phyloP scores from a whole-genome alignment of 2,888 invertebrate species.

The Helicoverpa assulta region DNA sequence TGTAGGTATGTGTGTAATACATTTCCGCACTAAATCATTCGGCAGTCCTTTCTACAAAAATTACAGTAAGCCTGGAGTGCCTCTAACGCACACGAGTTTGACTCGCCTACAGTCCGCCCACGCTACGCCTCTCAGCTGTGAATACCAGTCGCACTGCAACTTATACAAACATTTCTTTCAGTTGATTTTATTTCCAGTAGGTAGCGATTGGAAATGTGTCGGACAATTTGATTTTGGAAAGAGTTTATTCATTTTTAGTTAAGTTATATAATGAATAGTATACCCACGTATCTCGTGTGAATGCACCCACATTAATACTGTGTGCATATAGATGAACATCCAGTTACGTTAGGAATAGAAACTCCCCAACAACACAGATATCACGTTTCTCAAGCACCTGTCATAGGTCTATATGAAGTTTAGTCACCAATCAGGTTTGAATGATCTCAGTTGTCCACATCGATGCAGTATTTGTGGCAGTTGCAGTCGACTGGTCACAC shows the following conservation, averaged over 20 bases:
- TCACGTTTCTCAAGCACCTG: too few relatives aligned
- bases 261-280: too few relatives aligned
- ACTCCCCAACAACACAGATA: too few relatives aligned
- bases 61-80: neutral
- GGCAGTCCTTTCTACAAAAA: neutral
- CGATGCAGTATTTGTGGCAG: neutral
- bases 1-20: neutral
- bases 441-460: neutral
- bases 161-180: conserved; percentile 1
- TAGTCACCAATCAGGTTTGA: neutral
- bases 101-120: conserved; percentile 15
- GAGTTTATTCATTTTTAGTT: too few relatives aligned
- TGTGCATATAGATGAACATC: too few relatives aligned
- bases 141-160: conserved; percentile 20
- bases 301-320: too few relatives aligned
- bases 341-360: too few relatives aligned
- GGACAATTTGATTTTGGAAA: too few relatives aligned
- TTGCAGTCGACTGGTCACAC: neutral
- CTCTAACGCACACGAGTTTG: neutral
- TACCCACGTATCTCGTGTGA: too few relatives aligned
- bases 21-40: neutral
- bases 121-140: conserved; percentile 3
- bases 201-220: too few relatives aligned
- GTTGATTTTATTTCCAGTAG: conserved; percentile 15
- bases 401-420: neutral